Conservation (phyloP, 2,888 invertebrate species). For the Spialia ferax region DNA sequence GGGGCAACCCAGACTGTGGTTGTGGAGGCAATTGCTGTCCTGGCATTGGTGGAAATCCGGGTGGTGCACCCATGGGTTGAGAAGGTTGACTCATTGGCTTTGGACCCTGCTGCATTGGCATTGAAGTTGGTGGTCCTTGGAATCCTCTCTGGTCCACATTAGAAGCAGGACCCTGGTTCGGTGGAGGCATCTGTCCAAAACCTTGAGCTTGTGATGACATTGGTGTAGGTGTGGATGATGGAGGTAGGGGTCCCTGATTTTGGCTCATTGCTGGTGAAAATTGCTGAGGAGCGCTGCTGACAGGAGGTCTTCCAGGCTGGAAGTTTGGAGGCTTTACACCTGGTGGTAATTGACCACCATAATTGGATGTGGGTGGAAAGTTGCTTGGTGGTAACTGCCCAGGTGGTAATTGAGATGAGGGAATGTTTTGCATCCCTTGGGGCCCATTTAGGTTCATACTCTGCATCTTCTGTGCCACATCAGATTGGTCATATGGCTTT, state of each 20-base stretch:
- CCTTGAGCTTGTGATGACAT: slow-evolving; percentile 45
- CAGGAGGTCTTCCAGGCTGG: slow-evolving; percentile 57
- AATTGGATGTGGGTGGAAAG: slow-evolving; percentile 65
- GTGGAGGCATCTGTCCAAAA: slow-evolving; percentile 52
- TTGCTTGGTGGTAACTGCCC: slow-evolving; percentile 60
- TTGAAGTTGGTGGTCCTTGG: slow-evolving; percentile 50
- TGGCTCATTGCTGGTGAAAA: slow-evolving; percentile 53
- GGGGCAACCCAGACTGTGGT: slow-evolving; percentile 52
- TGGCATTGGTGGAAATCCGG: slow-evolving; percentile 43
- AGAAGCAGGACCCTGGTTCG: slow-evolving; percentile 49
- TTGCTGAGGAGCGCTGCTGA: slow-evolving; percentile 57
- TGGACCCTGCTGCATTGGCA: slow-evolving; percentile 43
- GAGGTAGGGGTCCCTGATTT: slow-evolving; percentile 51
- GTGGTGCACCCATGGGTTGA: slow-evolving; percentile 50
- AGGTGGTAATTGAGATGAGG: slow-evolving; percentile 69
- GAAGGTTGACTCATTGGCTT: slow-evolving; percentile 43
- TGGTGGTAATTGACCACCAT: slow-evolving; percentile 56
- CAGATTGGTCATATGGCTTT: slow-evolving; percentile 60
- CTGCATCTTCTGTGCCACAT: slow-evolving; percentile 81
- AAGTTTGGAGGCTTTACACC: slow-evolving; percentile 63
- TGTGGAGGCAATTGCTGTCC: slow-evolving; percentile 52
- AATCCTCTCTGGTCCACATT: slow-evolving; percentile 40
- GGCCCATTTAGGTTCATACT: slow-evolving; percentile 76
- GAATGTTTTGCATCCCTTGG: slow-evolving; percentile 64
- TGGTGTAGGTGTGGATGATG: slow-evolving; percentile 58